Percentiles rank a stretch among this genome's conserved stretches.
phyloP scores from a whole-genome alignment of 2,113 vertebrate species.

The Potamarius usumacintae region DNA sequence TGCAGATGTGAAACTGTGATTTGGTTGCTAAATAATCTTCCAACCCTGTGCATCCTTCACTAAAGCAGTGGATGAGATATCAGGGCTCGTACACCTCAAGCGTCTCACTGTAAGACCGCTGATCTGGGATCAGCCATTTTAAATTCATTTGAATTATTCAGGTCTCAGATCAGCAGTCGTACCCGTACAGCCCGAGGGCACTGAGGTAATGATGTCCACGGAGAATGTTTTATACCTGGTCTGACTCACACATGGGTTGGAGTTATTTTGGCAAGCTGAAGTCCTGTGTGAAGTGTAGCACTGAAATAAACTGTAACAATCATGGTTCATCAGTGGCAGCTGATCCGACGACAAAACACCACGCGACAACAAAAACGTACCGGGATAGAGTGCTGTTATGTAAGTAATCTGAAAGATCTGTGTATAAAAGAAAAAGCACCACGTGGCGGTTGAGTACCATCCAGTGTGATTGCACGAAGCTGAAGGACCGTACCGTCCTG shows the following conservation, averaged over 20 bases:
- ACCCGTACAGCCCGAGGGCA: constrained; percentile 16
- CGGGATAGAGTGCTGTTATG: constrained; percentile 40
- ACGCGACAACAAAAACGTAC: constrained; percentile 14
- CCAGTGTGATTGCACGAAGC: constrained; percentile 43
- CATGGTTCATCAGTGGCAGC: constrained; percentile 30
- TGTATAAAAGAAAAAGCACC: constrained; percentile 43
- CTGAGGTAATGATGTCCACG: constrained; percentile 47
- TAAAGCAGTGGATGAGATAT: constrained; percentile 29
- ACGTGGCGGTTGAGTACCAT: constrained; percentile 44
- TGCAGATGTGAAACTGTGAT: constrained; percentile 5
- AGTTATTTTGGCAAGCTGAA: constrained; percentile 40
- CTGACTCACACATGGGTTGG: constrained; percentile 18
- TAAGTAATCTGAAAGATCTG: constrained; percentile 27
- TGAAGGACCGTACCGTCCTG: constrained; percentile 29
- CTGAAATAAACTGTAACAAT: constrained; percentile 30
- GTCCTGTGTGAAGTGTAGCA: constrained; percentile 5
- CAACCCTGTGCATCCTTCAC: background rate
- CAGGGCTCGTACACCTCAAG: constrained; percentile 11
- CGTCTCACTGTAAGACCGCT: background rate
- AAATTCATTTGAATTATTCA: background rate
- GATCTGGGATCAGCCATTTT: constrained; percentile 7
- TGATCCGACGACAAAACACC: background rate
- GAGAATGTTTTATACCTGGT: constrained; percentile 44
- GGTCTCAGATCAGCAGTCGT: constrained; percentile 21
- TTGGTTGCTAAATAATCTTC: constrained; percentile 36